Evolutionary conservation across 2,888 invertebrate genomes (phyloP).

Genomic region (Sipunculus nudus): DNA sequence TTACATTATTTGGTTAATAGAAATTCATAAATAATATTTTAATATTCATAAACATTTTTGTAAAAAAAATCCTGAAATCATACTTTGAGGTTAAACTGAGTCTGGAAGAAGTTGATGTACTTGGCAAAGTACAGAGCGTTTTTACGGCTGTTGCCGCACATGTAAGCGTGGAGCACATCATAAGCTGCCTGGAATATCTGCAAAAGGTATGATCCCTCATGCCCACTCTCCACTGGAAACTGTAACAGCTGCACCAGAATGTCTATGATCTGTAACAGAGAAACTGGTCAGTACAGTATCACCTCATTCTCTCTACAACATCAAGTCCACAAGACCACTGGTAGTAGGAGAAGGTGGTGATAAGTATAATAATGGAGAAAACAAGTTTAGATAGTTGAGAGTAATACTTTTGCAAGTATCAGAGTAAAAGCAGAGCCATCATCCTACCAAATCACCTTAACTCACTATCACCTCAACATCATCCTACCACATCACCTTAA

Average conservation of each 20-base stretch:
- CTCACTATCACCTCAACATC: too few species aligned
- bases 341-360: too few species aligned
- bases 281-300: background rate
- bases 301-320: background rate
- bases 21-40: too few species aligned
- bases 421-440: too few species aligned
- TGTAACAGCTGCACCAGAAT: constrained; percentile 44
- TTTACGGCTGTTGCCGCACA: constrained; percentile 50
- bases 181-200: constrained; percentile 43
- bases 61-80: too few species aligned
- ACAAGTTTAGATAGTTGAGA: too few species aligned
- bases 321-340: background rate
- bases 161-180: constrained; percentile 46
- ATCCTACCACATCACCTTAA: too few species aligned
- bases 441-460: too few species aligned
- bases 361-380: too few species aligned
- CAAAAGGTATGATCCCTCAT: constrained; percentile 33
- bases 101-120: constrained; percentile 52
- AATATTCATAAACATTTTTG: too few species aligned
- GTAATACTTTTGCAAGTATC: too few species aligned
- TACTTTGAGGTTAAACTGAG: constrained; percentile 47
- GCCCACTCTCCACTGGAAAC: constrained; percentile 38
- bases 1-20: too few species aligned
- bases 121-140: constrained; percentile 53
- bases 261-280: constrained; percentile 39